Base-by-base conservation (phyloP, 2,888 invertebrate genomes). In the Gonocerus acuteangulatus region DNA sequence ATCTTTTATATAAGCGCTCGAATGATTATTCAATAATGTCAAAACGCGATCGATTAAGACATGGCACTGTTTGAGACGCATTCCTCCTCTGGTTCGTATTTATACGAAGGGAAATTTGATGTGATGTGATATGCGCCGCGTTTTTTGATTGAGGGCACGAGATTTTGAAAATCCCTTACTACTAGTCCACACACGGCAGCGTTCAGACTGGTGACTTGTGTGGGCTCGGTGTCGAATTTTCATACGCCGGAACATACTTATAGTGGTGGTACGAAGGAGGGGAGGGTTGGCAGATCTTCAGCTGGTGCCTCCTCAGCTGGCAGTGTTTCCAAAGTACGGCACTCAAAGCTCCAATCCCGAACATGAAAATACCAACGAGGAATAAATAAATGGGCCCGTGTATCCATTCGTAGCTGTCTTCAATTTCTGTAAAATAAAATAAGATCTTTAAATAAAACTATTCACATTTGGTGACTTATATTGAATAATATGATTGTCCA, bases 201-300 rank as follows among this genome's bases (percentile, higher is more conserved):
- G 23, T 34, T 63, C 63, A 63, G 49, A 63, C 63, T 18, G 63
- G 63, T 6, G 57, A 57, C 45, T 52, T 60, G 18, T 56, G 61
- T 36, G 63, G 60, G 34, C 32, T 59, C 19, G 59, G 42, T 9
- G 54, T 60, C 7, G 66, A 47, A 2, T 65, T 42, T 18, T 67
- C 67, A 52, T 64, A 66, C 1, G 68, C 65, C 0, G 69, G 68
- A 48, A 69, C 69, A 59, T 67, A 68, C 42, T 69, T 68, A 63
- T 70, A 70, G 56, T 68, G 68, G 56, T 68, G 68, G 57, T 69
- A 68, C 61, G 68, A 68, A 51, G 67, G 69, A 7, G 69, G 69
- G 1, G 69, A 68, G 2, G 69, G 66, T 57, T 69, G 66, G 48
- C 63, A 63, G n/a, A 67, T 49, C 58, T 66, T 67, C 27, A 68